phyloP scores from a whole-genome alignment of 2,888 invertebrate genomes.

The Drosophila falleni region DNA sequence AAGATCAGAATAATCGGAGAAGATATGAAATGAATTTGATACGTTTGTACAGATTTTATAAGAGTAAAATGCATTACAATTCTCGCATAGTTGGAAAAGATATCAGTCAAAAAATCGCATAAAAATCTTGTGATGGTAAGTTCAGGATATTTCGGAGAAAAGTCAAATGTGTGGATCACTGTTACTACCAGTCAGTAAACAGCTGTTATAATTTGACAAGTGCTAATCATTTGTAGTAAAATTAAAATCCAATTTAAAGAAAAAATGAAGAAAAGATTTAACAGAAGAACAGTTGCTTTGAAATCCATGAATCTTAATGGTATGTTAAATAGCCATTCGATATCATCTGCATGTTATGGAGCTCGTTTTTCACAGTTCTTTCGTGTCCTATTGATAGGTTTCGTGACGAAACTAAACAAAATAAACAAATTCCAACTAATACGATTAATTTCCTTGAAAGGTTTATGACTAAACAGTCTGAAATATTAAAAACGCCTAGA shows the following conservation, averaged over 20 bases:
- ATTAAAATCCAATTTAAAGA: neutral
- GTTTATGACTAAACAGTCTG: constrained; percentile 22
- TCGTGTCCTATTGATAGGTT: neutral
- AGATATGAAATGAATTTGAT: constrained; percentile 6
- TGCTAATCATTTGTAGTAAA: neutral
- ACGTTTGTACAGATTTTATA: constrained; percentile 28
- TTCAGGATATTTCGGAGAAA: constrained; percentile 16
- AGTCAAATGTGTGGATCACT: neutral
- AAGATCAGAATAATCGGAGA: neutral
- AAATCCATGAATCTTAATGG: neutral
- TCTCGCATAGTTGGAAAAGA: neutral
- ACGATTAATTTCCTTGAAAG: constrained; percentile 5
- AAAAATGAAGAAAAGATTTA: neutral
- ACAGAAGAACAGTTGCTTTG: neutral
- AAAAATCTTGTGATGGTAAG: constrained; percentile 34
- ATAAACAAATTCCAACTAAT: neutral
- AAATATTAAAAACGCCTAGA: constrained; percentile 12
- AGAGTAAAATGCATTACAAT: neutral
- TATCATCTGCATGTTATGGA: constrained; percentile 7
- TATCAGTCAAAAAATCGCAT: neutral
- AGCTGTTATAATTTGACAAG: too few species aligned
- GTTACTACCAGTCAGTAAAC: too few species aligned
- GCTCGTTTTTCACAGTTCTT: neutral
- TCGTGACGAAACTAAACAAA: neutral
- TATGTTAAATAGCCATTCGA: neutral